phyloP scores from a whole-genome alignment of 2,888 invertebrate genomes.

The Caprella mutica region DNA sequence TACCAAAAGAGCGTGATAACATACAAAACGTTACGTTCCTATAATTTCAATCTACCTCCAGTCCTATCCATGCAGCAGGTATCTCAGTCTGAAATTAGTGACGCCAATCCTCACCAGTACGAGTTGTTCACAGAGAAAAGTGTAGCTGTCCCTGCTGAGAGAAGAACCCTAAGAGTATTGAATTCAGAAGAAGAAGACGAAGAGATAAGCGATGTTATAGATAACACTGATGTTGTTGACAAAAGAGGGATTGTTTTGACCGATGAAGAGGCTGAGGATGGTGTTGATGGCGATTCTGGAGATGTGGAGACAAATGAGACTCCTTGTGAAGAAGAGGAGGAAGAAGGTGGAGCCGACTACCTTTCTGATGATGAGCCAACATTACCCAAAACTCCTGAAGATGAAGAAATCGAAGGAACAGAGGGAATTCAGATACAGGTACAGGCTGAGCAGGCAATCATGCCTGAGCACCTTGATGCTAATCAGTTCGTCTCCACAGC shows the following conservation, averaged over 20 bases:
- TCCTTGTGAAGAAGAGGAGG: constrained; percentile 7
- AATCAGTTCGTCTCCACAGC: too few relatives aligned
- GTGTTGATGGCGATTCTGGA: constrained; percentile 5
- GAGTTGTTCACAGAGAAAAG: background rate
- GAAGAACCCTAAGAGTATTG: background rate
- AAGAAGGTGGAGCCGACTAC: constrained; percentile 6
- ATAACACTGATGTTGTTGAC: background rate
- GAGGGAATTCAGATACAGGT: background rate
- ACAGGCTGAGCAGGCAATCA: background rate
- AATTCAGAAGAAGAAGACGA: constrained; percentile 8
- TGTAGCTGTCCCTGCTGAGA: background rate
- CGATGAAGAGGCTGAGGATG: constrained; percentile 9
- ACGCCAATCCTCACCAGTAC: background rate
- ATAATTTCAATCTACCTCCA: constrained; percentile 1
- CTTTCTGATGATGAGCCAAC: constrained; percentile 8
- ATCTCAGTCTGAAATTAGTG: background rate
- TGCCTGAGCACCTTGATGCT: background rate
- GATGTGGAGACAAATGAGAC: constrained; percentile 5
- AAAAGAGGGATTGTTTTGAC: background rate
- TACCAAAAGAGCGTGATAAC: background rate
- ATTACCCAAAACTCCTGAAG: too few relatives aligned
- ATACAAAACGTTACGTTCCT: background rate
- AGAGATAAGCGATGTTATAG: background rate
- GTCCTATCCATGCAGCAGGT: constrained; percentile 2
- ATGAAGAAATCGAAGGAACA: too few relatives aligned